Base-by-base conservation (phyloP, 2,797 vertebrate species). In the Sitta carolinensis region DNA sequence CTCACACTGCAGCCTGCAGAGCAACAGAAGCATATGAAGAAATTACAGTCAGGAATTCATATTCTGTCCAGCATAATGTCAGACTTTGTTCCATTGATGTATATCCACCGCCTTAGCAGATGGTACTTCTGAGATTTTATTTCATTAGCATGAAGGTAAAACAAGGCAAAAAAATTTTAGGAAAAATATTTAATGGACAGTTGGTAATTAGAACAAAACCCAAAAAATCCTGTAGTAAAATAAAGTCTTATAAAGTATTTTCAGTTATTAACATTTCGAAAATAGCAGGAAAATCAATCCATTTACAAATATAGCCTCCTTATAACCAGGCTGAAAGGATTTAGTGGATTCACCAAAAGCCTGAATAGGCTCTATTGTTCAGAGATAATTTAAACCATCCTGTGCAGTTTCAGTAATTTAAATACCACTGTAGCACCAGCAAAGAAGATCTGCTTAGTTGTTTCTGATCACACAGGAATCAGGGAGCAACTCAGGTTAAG, bases 381-480 rank as follows among this genome's bases (percentile, higher is more conserved):
- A 73, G 79, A 88, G 50, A 25, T 95, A 96, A 96, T 95, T 96
- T 91, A 96, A 96, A 94, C 67, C 83, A 94, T 85, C 70, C 77
- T 94, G 36, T 51, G 59, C 34, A 83, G 77, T 89, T 91, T 77
- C 57, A 90, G 70, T 61, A 77, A 66, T 85, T 94, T 89, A 91
- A 93, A 93, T 84, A 68, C 29, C 72, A 62, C n/a, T 77, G 52
- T 22, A 92, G 42, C 36, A 66, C 32, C 68, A 89, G 61, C n/a
- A 91, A 52, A 83, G 82, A 75, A 77, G 70, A 84, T 81, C 70
- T 95, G 23, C 42, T 85, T 89, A 22, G 40, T 80, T 25, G 18
- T 90, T 64, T 84, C 74, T 59, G 38, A 82, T 79, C 55, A 82
- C 47, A 87, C 36, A 52, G 62, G 54, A 85, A 36, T 58, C 59